phyloP scores from a whole-genome alignment of 2,888 invertebrate species.

The Ptilodon capucinus region DNA sequence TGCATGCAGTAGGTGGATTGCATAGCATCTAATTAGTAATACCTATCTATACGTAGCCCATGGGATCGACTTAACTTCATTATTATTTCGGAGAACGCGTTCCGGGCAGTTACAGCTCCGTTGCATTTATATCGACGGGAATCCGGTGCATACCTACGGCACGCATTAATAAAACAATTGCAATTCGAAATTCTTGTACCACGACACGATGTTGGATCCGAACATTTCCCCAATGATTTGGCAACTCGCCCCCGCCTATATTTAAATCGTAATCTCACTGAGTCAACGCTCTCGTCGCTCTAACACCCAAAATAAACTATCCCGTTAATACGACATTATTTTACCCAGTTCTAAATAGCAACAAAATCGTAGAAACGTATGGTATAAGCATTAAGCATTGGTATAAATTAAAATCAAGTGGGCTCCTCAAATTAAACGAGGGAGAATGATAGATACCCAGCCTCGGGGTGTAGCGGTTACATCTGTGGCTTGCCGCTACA shows the following conservation, averaged over 20 bases:
- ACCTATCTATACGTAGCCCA: no score
- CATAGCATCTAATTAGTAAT: no score
- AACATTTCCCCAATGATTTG: slow-evolving; percentile 77
- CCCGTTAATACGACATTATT: slow-evolving; percentile 63
- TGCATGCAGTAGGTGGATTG: no score
- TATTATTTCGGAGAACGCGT: neutral
- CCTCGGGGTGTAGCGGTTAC: neutral
- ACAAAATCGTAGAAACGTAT: slow-evolving; percentile 34
- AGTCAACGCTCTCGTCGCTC: slow-evolving; percentile 77
- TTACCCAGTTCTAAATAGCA: slow-evolving; percentile 56
- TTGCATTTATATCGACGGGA: neutral
- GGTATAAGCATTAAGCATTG: slow-evolving; percentile 11
- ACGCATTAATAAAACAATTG: slow-evolving; percentile 51
- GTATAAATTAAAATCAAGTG: neutral
- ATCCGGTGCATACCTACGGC: slow-evolving; percentile 21
- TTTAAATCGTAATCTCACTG: slow-evolving; percentile 80
- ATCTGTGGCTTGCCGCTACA: neutral
- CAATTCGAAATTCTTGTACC: slow-evolving; percentile 52
- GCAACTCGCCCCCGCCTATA: slow-evolving; percentile 78
- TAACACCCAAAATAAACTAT: slow-evolving; percentile 73
- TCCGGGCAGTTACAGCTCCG: neutral
- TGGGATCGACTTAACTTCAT: no score
- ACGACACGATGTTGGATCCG: slow-evolving; percentile 44
- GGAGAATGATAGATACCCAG: neutral
- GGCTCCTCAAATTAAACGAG: neutral